Base-by-base conservation (phyloP, 2,113 vertebrate genomes). In the Atherinomorus stipes region DNA sequence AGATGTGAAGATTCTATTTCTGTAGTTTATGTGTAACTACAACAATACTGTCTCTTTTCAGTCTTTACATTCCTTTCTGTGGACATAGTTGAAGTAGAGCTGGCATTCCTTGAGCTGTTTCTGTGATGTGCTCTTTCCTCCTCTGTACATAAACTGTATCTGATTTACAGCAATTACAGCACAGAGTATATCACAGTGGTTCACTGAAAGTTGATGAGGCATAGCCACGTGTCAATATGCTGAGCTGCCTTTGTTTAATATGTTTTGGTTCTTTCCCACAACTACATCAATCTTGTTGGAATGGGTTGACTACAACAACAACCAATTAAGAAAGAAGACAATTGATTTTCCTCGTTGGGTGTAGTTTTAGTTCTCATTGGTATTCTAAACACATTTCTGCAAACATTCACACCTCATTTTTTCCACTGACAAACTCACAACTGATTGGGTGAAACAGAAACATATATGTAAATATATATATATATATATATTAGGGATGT, bases 331-430 rank as follows among this genome's bases (percentile, higher is more conserved):
- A 57, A 34, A 54, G 26, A 71, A 67, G 66, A 73, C 56, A 66
- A 82, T 73, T 73, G 75, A 85, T 80, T 78, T 76, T 60, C 64
- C 66, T 86, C 81, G 47, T 82, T 51, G 53, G 13, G 61, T 68
- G 71, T 80, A 81, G 75, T 66, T 81, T 37, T 62, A 68, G 18
- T 45, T 11, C 71, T 72, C 40, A 72, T 84, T 75, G 52, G 26
- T 72, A 71, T 71, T 76, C 77, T 22, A 68, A 19, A 58, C 42
- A 16, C 31, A 12, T 25, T 23, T 71, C 60, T 70, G 22, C 40
- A 65, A 12, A 65, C 65, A 74, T 26, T 60, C 58, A 58, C 50
- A 38, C 11, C 15, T 62, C 7, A n/a, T 4, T 64, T 26, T 50
- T 63, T 49, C 22, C 45, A 64, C 19, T 21, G 37, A 70, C 72